These are phyloP conservation scores for Gymnocephalus cernua DNA, from an alignment of 2,113 vertebrate genomes.

Conservation along the genomic window DNA sequence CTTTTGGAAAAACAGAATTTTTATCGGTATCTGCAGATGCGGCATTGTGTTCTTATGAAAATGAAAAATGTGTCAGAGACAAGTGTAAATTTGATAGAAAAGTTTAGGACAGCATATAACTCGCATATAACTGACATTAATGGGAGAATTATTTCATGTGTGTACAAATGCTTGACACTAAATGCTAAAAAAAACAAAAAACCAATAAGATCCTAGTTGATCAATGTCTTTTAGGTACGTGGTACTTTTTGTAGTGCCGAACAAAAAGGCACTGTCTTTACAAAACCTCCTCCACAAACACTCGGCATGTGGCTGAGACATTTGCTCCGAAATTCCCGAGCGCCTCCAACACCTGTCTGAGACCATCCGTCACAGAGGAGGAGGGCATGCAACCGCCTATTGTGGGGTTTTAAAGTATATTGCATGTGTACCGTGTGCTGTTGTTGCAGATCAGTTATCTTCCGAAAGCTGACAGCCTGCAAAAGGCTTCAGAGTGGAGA, in stretches of 20 bases:
- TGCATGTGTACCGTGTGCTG: conserved; percentile 16
- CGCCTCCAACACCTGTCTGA: conserved; percentile 48
- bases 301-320: conserved; percentile 36
- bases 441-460: conserved; percentile 53
- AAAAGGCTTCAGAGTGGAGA: conserved; percentile 25
- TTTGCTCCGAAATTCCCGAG: conserved; percentile 46
- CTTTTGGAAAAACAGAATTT: too few relatives aligned
- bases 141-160: not conserved
- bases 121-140: too few relatives aligned
- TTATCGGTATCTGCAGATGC: too few relatives aligned
- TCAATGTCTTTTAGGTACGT: not conserved
- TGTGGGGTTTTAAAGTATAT: conserved; percentile 31
- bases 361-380: conserved; percentile 48
- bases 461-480: conserved; percentile 19
- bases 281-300: conserved; percentile 30
- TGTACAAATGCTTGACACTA: too few relatives aligned
- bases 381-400: not conserved
- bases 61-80: too few relatives aligned
- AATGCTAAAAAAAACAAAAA: too few relatives aligned
- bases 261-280: conserved; percentile 43
- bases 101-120: too few relatives aligned
- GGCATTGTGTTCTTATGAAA: too few relatives aligned
- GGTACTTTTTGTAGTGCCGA: not conserved
- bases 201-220: conserved; percentile 3
- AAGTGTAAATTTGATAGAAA: too few relatives aligned